Conservation (phyloP, 2,888 invertebrate species). For the Athalia cordata region DNA sequence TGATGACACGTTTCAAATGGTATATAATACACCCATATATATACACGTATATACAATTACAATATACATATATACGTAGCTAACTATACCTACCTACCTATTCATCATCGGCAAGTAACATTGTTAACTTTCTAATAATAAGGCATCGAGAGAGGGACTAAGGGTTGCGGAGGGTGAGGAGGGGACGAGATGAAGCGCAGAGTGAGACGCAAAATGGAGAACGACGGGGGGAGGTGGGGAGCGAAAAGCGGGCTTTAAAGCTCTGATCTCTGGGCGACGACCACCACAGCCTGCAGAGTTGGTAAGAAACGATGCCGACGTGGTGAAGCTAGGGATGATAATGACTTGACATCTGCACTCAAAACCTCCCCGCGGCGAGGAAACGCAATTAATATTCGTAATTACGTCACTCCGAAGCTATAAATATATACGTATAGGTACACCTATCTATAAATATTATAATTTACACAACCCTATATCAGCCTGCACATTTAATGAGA, state of each 20-base stretch:
- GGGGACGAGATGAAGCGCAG: constrained; percentile 49
- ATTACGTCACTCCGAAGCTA: constrained; percentile 57
- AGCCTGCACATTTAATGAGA: no score
- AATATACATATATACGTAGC: constrained; percentile 2
- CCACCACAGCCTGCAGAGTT: not conserved
- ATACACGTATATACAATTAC: no score
- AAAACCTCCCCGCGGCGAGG: constrained; percentile 59
- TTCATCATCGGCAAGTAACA: constrained; percentile 70
- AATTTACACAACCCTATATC: no score
- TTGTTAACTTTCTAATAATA: constrained; percentile 71
- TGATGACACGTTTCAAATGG: constrained; percentile 71
- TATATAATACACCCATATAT: constrained; percentile 52
- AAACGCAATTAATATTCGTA: constrained; percentile 72
- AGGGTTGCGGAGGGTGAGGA: constrained; percentile 52
- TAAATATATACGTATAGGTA: no score
- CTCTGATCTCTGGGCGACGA: not conserved
- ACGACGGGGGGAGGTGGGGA: not conserved
- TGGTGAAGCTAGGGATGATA: constrained; percentile 62
- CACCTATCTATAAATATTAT: no score
- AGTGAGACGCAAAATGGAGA: constrained; percentile 34
- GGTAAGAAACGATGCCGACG: no score
- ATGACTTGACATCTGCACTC: constrained; percentile 73
- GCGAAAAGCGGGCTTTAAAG: not conserved
- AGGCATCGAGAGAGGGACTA: constrained; percentile 51
- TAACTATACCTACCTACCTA: constrained; percentile 49